A percentile compares a stretch with the other conserved stretches of the same genome.
These are phyloP conservation scores for Drosophila watanabei DNA, from an alignment of 1,140 invertebrate genomes.

Conservation along the genomic window DNA sequence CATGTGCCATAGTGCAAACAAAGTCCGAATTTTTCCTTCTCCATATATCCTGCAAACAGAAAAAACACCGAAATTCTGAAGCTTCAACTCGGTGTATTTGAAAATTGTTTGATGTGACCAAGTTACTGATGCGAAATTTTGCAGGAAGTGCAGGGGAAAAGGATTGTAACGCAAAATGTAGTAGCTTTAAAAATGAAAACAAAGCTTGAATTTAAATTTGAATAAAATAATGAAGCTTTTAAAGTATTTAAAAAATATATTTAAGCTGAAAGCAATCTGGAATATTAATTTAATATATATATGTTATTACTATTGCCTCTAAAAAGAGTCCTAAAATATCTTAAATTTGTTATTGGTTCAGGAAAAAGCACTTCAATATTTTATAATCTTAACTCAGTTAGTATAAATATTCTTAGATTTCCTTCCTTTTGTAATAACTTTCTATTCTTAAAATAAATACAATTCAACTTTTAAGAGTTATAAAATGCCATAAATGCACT, in stretches of 20 bases:
- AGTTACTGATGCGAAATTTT: slow-evolving; percentile 26
- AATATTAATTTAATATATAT: background rate
- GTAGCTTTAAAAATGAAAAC: background rate
- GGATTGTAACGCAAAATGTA: background rate
- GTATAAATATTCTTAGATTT: background rate
- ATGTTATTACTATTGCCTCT: background rate
- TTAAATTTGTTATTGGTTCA: too few relatives aligned
- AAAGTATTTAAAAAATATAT: background rate
- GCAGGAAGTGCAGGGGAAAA: background rate
- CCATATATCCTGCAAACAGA: background rate
- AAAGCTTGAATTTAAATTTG: background rate
- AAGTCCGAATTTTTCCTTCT: slow-evolving; percentile 23
- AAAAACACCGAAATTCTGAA: slow-evolving; percentile 23
- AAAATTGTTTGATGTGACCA: slow-evolving; percentile 41
- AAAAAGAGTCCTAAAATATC: background rate
- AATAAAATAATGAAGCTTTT: background rate
- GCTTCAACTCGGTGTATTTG: slow-evolving; percentile 2
- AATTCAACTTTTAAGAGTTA: background rate
- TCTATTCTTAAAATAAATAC: background rate
- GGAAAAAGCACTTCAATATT: too few relatives aligned
- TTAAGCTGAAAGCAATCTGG: background rate
- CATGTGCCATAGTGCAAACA: slow-evolving; percentile 45
- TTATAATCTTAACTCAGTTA: too few relatives aligned
- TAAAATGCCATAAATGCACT: background rate
- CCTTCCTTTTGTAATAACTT: background rate